Percentiles rank a stretch among this genome's conserved stretches.
Evolutionary conservation across 2,113 vertebrate genomes (phyloP).

Genomic region (Ibidorhyncha struthersii): DNA sequence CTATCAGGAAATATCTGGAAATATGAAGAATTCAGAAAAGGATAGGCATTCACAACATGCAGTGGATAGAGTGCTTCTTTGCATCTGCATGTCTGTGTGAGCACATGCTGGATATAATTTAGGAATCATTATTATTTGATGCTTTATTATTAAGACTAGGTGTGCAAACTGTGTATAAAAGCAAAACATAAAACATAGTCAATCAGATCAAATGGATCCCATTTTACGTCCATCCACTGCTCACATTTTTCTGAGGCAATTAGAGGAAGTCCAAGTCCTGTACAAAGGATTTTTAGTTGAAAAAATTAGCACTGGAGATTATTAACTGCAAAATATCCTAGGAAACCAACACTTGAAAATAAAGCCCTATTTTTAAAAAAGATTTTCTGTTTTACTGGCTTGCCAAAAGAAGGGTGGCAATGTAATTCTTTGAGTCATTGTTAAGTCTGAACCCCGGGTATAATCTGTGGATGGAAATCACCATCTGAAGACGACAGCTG

Average conservation of each 20-base stretch:
- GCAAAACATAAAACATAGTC: not conserved
- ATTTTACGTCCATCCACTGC: not conserved
- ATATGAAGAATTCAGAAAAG: not conserved
- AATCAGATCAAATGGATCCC: not conserved
- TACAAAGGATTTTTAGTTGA: not conserved
- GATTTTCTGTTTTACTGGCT: not conserved
- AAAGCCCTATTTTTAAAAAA: not conserved
- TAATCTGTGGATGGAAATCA: not conserved
- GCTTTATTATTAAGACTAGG: not conserved
- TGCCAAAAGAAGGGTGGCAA: not conserved
- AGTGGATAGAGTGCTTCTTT: not conserved
- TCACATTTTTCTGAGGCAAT: not conserved
- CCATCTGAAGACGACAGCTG: not conserved
- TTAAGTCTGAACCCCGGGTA: not conserved
- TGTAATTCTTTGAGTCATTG: not conserved
- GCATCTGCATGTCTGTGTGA: not conserved
- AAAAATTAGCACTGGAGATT: not conserved
- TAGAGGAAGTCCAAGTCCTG: not conserved
- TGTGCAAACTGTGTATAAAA: not conserved
- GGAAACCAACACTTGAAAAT: not conserved
- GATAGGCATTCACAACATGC: not conserved
- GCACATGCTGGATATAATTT: not conserved
- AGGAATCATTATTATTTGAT: not conserved
- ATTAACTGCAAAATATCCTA: not conserved
- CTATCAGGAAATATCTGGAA: not conserved